Evolutionary conservation across 2,113 vertebrate species (phyloP), one percentile per base, ranked within the genome.

Genomic region (Brachirus orientalis): DNA sequence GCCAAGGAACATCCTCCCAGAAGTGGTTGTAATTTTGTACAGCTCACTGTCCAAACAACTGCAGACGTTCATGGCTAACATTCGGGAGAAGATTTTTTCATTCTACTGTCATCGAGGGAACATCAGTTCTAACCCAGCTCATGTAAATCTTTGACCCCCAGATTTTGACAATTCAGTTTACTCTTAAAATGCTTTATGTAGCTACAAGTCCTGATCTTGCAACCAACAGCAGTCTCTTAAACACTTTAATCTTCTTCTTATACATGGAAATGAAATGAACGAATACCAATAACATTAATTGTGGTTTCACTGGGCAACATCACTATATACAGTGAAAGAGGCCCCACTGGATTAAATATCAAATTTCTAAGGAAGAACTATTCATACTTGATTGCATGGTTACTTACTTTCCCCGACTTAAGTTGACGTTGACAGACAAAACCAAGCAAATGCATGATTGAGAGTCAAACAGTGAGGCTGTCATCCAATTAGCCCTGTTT

Each of bases 1-100:
- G 85, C 86, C 73, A 84, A 77, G 64, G 60, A 83, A 86, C 77
- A 86, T 78, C 81, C 60, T 80, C 58, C 75, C 54, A 67, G 65
- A 77, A 80, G 72, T 84, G 75, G 69, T 69, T 80, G 57, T 74
- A 83, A 58, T 84, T 86, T 75, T 86, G 75, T 62, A 63, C 65
- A n/a, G 0, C 67, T 82, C 54, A 40, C 55, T 43, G 40, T 73
- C 77, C 65, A 83, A 69, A 75, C 69, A 66, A 53, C 67, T n/a
- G 7, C 63, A 79, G 73, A 66, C 58, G 55, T 45, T 48, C 60
- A 81, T 74, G 74, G 76, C 68, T 79, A 78, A 41, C 22, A 28
- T 82, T 70, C 46, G 37, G 14, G 36, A 10, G 33, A 63, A 36
- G 20, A 51, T 64, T 43, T 65, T 80, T 77, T 45, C 20, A 58